Evolutionary conservation across 2,888 invertebrate species (phyloP), one percentile per base, ranked within the genome.

Genomic region (Andrena bucephala): DNA sequence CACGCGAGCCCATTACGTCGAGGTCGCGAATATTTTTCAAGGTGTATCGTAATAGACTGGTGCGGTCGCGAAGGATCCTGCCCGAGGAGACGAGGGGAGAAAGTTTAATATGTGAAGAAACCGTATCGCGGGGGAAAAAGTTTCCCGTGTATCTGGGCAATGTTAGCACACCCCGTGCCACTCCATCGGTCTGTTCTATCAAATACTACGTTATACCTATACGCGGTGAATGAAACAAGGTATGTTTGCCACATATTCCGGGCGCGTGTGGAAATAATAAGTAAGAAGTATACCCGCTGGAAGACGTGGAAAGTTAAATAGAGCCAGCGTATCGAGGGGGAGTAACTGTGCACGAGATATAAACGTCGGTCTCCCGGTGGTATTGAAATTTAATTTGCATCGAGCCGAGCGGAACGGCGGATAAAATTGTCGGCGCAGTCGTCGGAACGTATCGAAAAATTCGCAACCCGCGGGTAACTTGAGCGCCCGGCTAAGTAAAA

Each of bases 51-150:
- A 71, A 80, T 71, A 70, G 82, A 82, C 73, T 74, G 72, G 71
- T 60, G 69, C 72, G 54, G 67, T 59, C 54, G 67, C 24, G 29
- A 70, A 70, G 77, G 27, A 75, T 71, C 59, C 63, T 33, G 48
- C 70, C 24, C 29, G 67, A 29, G 65, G 57, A 68, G 52, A 27
- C 13, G 62, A 52, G 20, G n/a, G 62, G 82, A 78, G 77, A 77
- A 82, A 84, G 71, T 82, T 82, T 82, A 82, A 82, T 82, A 83
- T 73, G 70, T 67, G 62, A 65, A 67, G 76, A 70, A 79, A 77
- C 60, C 69, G 54, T 67, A 33, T 59, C 57, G 33, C 62, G 24
- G 16, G 20, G 67, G 65, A 69, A 62, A 77, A 83, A 82, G 50
- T 75, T 76, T 16, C 7, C 20, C 6, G 8, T 48, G 50, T 52